Conservation (phyloP, 2,888 invertebrate species). For the Philaethria dido region DNA sequence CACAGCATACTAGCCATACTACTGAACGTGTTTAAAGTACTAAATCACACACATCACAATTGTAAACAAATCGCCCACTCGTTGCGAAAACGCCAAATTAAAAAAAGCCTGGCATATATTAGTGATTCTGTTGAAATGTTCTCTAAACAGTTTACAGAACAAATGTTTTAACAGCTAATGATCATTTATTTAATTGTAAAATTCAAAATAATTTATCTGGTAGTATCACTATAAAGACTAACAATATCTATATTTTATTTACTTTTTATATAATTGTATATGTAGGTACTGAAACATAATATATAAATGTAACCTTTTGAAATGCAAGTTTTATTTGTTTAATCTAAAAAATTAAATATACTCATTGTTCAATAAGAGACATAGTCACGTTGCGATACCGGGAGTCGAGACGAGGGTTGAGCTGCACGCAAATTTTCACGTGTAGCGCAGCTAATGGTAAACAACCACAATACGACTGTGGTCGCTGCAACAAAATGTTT, state of each 20-base stretch:
- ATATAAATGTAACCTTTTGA: too few relatives aligned
- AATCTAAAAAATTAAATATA: too few relatives aligned
- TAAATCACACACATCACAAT: conserved; percentile 66
- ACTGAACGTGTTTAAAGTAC: conserved; percentile 51
- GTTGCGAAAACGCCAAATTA: conserved; percentile 57
- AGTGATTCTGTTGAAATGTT: conserved; percentile 61
- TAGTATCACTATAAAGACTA: too few relatives aligned
- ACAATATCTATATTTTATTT: not conserved
- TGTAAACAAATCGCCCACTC: conserved; percentile 70
- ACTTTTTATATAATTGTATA: too few relatives aligned
- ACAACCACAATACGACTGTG: not conserved
- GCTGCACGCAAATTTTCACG: conserved; percentile 2
- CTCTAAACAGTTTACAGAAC: conserved; percentile 54
- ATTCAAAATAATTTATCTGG: not conserved
- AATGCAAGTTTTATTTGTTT: too few relatives aligned
- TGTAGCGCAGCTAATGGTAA: not conserved
- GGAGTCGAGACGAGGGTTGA: not conserved
- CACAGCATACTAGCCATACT: conserved; percentile 51
- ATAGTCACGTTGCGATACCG: conserved; percentile 11
- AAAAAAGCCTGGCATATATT: conserved; percentile 50
- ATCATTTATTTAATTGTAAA: conserved; percentile 32
- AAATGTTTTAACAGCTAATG: conserved; percentile 50
- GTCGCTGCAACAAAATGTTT: not conserved
- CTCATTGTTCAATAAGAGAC: conserved; percentile 2
- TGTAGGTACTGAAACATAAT: too few relatives aligned